These are phyloP conservation scores for Zaprionus lachaisei DNA, from an alignment of 1,140 invertebrate species.

Conservation along the genomic window DNA sequence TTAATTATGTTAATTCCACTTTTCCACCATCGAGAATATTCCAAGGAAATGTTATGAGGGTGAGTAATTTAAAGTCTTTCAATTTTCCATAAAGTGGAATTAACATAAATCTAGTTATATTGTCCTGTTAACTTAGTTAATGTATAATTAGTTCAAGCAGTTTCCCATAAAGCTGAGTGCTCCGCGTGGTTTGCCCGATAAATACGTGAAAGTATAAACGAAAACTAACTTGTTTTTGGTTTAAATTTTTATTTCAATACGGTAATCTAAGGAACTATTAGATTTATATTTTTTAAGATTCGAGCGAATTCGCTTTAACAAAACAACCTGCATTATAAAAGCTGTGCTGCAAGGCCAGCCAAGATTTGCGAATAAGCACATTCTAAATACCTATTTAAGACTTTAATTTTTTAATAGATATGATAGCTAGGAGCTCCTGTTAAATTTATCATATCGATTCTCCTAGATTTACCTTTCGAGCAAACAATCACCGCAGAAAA, in stretches of 20 bases:
- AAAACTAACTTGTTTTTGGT: not conserved
- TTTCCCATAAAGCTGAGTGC: conserved; percentile 4
- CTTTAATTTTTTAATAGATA: not conserved
- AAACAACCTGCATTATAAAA: not conserved
- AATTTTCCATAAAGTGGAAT: not conserved
- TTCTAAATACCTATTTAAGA: not conserved
- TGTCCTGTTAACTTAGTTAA: not conserved
- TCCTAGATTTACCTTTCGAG: conserved; percentile 50
- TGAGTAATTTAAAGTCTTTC: not conserved
- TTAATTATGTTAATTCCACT: not conserved
- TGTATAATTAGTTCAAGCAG: conserved; percentile 22
- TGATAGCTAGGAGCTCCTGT: no score
- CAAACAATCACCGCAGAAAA: conserved; percentile 50
- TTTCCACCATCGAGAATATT: not conserved
- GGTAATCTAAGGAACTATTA: not conserved
- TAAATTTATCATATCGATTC: not conserved
- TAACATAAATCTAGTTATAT: not conserved
- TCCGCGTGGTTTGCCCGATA: conserved; percentile 13
- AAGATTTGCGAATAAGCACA: not conserved
- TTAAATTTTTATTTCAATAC: not conserved
- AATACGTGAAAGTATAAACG: not conserved
- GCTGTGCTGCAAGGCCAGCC: not conserved
- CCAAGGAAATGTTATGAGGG: not conserved
- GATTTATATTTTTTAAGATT: not conserved
- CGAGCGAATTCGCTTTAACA: not conserved